These are phyloP conservation scores for Conomelus anceps DNA, from an alignment of 2,888 invertebrate genomes.

Conservation along the genomic window DNA sequence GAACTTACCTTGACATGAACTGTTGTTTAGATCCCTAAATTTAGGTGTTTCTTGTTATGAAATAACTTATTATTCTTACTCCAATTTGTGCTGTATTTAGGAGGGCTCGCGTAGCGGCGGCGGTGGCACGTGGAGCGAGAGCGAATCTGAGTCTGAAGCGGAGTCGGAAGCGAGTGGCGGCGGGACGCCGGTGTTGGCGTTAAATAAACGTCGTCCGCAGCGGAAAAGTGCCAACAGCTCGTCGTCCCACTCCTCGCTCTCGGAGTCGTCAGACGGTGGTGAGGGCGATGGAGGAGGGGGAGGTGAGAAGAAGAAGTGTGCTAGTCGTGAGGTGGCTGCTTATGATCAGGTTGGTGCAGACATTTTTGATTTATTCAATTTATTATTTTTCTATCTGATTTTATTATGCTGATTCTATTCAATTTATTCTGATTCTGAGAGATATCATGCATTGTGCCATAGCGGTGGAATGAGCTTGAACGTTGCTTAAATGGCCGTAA, in stretches of 20 bases:
- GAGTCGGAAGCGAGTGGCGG: constrained; percentile 32
- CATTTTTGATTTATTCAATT: background rate
- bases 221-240: constrained; percentile 29
- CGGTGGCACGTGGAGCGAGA: constrained; percentile 35
- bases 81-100: constrained; percentile 1
- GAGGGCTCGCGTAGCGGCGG: constrained; percentile 33
- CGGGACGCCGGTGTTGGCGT: too few relatives aligned
- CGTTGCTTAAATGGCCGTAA: too few relatives aligned
- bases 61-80: too few relatives aligned
- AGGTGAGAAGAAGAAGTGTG: background rate
- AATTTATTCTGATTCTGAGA: too few relatives aligned
- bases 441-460: too few relatives aligned
- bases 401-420: background rate
- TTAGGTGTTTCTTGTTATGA: too few relatives aligned
- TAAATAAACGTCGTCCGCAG: background rate
- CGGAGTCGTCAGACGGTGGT: constrained; percentile 36
- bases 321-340: background rate
- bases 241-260: constrained; percentile 36
- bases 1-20: too few relatives aligned
- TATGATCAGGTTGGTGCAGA: background rate
- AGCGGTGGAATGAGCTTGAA: too few relatives aligned
- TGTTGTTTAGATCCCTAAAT: too few relatives aligned
- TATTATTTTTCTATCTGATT: background rate
- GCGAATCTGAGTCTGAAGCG: constrained; percentile 36
- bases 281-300: background rate